A percentile compares a stretch with the other conserved stretches of the same genome.
phyloP scores from a whole-genome alignment of 2,113 vertebrate genomes.

The Hystrix cristata region DNA sequence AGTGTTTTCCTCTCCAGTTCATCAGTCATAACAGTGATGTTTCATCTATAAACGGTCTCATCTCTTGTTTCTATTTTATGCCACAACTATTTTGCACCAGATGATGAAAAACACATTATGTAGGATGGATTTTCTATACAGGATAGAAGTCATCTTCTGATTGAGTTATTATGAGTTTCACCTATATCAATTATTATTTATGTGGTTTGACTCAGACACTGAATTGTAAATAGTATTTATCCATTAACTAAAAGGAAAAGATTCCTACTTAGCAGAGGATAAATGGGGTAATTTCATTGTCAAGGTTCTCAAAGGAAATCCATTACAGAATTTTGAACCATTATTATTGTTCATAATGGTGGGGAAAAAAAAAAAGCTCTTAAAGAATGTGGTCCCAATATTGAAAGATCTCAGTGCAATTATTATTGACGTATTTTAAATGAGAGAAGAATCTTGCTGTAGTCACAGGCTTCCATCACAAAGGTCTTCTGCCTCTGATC shows the following conservation, averaged over 20 bases:
- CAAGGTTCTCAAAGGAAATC: slow-evolving; percentile 20
- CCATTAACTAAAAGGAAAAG: slow-evolving; percentile 56
- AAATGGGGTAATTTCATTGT: neutral
- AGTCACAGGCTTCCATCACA: neutral
- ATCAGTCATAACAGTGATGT: neutral
- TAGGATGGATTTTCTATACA: neutral
- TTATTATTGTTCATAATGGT: neutral
- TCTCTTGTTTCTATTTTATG: neutral
- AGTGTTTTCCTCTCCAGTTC: neutral
- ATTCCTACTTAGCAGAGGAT: neutral
- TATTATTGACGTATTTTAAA: neutral
- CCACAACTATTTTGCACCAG: neutral
- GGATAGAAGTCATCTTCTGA: slow-evolving; percentile 21
- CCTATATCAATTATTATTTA: slow-evolving; percentile 20
- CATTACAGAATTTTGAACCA: neutral
- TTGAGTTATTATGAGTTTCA: neutral
- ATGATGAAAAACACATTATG: neutral
- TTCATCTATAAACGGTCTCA: neutral
- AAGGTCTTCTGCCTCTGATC: neutral
- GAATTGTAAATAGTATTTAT: neutral
- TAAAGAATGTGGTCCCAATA: neutral
- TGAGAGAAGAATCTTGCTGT: neutral
- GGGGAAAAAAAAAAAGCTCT: neutral
- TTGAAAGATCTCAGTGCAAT: neutral
- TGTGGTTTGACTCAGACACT: neutral